Base-by-base conservation (phyloP, 2,888 invertebrate species). In the Campoplex nolae region DNA sequence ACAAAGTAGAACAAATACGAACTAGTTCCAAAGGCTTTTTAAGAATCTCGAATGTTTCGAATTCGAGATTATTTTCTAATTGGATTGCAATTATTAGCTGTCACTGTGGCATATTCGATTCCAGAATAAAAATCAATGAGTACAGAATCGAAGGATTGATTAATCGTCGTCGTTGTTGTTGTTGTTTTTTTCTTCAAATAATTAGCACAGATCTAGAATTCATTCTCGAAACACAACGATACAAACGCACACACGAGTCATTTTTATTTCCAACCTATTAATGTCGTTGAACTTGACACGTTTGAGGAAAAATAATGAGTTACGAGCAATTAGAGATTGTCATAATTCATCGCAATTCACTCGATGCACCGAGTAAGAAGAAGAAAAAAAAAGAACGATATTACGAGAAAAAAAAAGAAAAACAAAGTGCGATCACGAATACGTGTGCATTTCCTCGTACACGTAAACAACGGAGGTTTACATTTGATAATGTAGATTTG, bases 401-500 rank as follows among this genome's bases (percentile, higher is more conserved):
- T 71, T 58, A 68, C 68, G 35, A 35, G 67, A 51, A 56, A 67
- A 51, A 56, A 78, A n/a, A 35, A 74, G 68, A 56, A 67, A 51
- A 56, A 78, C 28, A 35, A 74, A 74, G n/a, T 56, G 32, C 4
- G n/a, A 85, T 38, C 28, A 56, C 13, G 54, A 62, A 58, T 38
- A 45, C 67, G 7, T 51, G 58, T 51, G 58, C 16, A 70, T 78
- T 74, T 82, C 18, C 32, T 62, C 74, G 51, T 62, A 62, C 42
- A 54, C 23, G 78, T 62, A 83, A 85, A 85, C 75, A 83, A 82
- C 35, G 18, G 38, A 38, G 70, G 75, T 86, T 86, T 83, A 80
- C 83, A 83, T 71, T 83, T 83, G 85, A 86, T 86, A 86, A 83
- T 70, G 83, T 70, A 74, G 68, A 78, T 82, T 78, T 70, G 70